Evolutionary conservation across 2,797 vertebrate species (phyloP).

Genomic region (Myioborus miniatus): DNA sequence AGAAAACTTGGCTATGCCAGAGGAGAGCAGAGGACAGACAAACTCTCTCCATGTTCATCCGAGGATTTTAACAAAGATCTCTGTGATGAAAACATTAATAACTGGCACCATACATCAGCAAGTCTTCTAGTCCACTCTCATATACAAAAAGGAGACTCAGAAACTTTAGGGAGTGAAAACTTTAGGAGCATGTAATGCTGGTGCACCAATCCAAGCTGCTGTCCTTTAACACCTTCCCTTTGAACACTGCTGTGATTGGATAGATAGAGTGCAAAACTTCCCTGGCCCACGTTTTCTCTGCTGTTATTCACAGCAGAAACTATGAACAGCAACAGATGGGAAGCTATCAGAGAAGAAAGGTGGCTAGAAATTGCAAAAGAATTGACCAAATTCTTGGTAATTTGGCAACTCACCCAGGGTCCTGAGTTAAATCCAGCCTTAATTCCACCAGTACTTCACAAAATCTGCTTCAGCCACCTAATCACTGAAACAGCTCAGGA

Average conservation of each 20-base stretch:
- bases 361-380: background rate
- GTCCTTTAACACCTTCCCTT: background rate
- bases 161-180: background rate
- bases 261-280: background rate
- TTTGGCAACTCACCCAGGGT: background rate
- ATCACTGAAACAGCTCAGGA: background rate
- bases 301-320: background rate
- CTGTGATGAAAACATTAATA: constrained; percentile 15
- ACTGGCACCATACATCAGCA: background rate
- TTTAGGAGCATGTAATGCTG: background rate
- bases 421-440: background rate
- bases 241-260: background rate
- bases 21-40: background rate
- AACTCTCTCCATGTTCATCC: background rate
- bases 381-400: background rate
- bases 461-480: background rate
- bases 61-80: background rate
- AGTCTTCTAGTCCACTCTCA: background rate
- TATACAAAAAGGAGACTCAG: background rate
- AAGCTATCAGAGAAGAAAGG: background rate
- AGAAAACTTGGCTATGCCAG: background rate
- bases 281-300: background rate
- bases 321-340: background rate
- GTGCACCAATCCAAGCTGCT: background rate
- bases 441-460: background rate